Conservation (phyloP, 2,888 invertebrate species). For the Tubulanus polymorphus region DNA sequence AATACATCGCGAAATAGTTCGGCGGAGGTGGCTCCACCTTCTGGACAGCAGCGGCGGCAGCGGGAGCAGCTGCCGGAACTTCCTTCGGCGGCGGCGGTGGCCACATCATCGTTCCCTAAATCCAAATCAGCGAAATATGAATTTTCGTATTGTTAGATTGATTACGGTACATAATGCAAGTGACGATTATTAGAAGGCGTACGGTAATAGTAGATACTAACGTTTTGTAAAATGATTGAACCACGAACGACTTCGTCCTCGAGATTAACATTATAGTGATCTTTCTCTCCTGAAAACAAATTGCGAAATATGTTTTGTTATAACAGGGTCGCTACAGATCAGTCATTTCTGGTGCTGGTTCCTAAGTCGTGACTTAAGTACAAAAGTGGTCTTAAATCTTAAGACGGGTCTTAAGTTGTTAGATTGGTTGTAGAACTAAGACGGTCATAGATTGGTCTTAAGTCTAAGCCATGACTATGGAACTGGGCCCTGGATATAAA, state of each 20-base stretch:
- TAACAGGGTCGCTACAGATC: no score
- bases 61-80: slow-evolving; percentile 50
- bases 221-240: slow-evolving; percentile 69
- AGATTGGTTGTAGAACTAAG: no score
- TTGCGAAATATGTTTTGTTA: no score
- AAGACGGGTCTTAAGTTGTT: no score
- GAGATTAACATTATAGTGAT: slow-evolving; percentile 74
- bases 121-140: not conserved
- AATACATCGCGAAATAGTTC: slow-evolving; percentile 67
- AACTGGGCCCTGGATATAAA: no score
- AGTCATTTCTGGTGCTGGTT: no score
- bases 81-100: slow-evolving; percentile 68
- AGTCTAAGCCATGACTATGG: no score
- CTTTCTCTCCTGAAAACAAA: slow-evolving; percentile 65
- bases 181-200: no score
- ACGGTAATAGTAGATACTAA: slow-evolving; percentile 22
- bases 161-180: not conserved
- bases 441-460: no score
- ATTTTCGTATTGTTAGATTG: not conserved
- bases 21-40: slow-evolving; percentile 52
- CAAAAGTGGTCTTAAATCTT: no score
- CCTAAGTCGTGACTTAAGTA: no score
- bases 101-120: slow-evolving; percentile 68
- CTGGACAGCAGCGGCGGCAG: slow-evolving; percentile 24
- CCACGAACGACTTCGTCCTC: slow-evolving; percentile 84